Base-by-base conservation (phyloP, 2,888 invertebrate species). In the Antheraea assamensis region DNA sequence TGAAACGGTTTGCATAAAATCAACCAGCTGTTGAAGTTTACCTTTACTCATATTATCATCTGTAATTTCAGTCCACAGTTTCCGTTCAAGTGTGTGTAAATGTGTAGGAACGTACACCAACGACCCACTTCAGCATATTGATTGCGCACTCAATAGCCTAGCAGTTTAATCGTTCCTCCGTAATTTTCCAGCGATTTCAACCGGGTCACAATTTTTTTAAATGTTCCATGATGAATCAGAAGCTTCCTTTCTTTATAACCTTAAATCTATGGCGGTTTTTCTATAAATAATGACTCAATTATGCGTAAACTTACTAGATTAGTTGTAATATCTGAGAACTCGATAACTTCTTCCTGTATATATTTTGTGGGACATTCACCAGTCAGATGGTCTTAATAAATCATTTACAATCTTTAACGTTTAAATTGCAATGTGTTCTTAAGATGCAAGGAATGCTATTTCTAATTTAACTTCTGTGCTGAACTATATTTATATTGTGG, bases 71-170 rank as follows among this genome's bases (percentile, higher is more conserved):
- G 61, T 64, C 30, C 61, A 64, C 61, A 64, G 17, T 64, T 64
- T 70, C 70, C 68, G 5, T 68, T 35, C 55, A 70, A 70, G 31
- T 55, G 49, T 72, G 72, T 72, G 66, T 72, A 77, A 76, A 74
- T 75, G 68, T 58, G 72, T 73, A 74, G 71, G 73, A 73, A 73
- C 73, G 74, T 74, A 74, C 71, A 52, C 61, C 71, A 76, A 78
- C 80, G 84, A 85, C 86, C 86, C 78, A 87, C 79, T 85, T 87
- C 74, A 72, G 35, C 78, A 78, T 83, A 88, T 90, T 89, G 88
- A 87, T 88, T 79, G 78, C 80, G 77, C 75, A 77, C 76, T 82
- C 87, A 82, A 87, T 86, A 82, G 83, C 81, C 61, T 82, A 76
- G 79, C 74, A 76, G 78, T 79, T 84, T 87, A 87, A 88, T 86